Evolutionary conservation across 2,888 invertebrate genomes (phyloP), one percentile per base, ranked within the genome.

Genomic region (Caenorhabditis parvicauda): DNA sequence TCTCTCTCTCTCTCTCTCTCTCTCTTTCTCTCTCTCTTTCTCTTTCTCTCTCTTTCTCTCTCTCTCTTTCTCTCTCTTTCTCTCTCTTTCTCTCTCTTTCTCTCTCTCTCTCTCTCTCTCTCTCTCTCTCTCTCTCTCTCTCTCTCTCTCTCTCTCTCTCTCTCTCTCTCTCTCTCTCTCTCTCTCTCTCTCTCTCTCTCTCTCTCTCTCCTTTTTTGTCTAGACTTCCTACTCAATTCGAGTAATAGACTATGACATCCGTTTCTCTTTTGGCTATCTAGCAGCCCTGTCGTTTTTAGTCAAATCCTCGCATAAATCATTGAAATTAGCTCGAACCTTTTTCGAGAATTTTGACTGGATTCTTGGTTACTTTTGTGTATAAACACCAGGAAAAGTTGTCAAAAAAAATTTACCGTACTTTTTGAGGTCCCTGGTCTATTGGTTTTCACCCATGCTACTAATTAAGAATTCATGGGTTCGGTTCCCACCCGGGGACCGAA

Each of bases 391-490:
- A n/a, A n/a, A n/a, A n/a, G n/a, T n/a, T n/a, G n/a, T n/a, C n/a
- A n/a, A n/a, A n/a, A n/a, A n/a, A n/a, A n/a, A n/a, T n/a, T n/a
- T n/a, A n/a, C n/a, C n/a, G n/a, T n/a, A n/a, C n/a, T n/a, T n/a
- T n/a, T n/a, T n/a, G n/a, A n/a, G n/a, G n/a, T n/a, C n/a, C n/a
- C n/a, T n/a, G n/a, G n/a, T n/a, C n/a, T n/a, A n/a, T n/a, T n/a
- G n/a, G n/a, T n/a, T n/a, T n/a, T n/a, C n/a, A n/a, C 9, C 35
- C 35, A 32, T 32, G 35, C 35, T 32, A 12, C 35, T 32, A n/a
- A 32, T n/a, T 32, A 9, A n/a, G n/a, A n/a, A n/a, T 54, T 46
- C 47, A 54, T 54, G 53, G 47, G 53, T 46, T 54, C 47, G 47
- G 47, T 54, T 54, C 25, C 35, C 29, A 38, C 32, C 6, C 17